phyloP scores from a whole-genome alignment of 1,140 invertebrate genomes.

The Drosophila ercepeae region DNA sequence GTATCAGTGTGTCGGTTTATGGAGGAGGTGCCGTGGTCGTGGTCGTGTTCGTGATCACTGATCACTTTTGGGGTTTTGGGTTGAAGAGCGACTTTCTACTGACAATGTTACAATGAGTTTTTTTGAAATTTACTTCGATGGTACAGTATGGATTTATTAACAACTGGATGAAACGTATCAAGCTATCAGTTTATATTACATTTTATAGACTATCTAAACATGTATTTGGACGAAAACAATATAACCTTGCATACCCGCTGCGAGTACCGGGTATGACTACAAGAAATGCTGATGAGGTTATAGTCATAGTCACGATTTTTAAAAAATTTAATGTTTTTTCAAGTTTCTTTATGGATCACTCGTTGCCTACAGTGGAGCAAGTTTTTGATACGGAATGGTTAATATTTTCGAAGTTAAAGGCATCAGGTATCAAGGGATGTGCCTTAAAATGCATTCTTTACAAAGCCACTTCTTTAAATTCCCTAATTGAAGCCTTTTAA shows the following conservation, averaged over 20 bases:
- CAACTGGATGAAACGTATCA: neutral
- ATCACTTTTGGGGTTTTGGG: constrained; percentile 26
- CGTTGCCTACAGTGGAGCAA: too few species aligned
- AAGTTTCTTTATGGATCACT: too few species aligned
- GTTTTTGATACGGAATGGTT: too few species aligned
- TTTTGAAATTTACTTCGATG: neutral
- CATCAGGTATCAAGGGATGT: too few species aligned
- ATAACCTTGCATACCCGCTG: neutral
- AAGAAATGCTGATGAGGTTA: neutral
- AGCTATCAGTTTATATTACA: neutral
- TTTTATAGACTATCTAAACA: neutral
- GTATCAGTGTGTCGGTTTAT: constrained; percentile 3
- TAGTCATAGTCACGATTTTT: too few species aligned
- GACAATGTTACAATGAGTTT: neutral
- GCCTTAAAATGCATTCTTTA: too few species aligned
- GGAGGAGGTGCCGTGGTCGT: constrained; percentile 29
- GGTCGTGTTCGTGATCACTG: constrained; percentile 1
- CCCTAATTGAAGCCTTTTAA: too few species aligned
- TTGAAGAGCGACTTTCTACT: constrained; percentile 40
- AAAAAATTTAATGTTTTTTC: too few species aligned
- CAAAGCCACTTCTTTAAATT: too few species aligned
- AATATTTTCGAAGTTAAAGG: too few species aligned
- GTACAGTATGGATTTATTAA: neutral
- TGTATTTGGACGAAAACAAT: neutral
- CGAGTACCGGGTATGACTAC: neutral